Evolutionary conservation across 2,888 invertebrate genomes (phyloP).

Genomic region (Rhingia rostrata): DNA sequence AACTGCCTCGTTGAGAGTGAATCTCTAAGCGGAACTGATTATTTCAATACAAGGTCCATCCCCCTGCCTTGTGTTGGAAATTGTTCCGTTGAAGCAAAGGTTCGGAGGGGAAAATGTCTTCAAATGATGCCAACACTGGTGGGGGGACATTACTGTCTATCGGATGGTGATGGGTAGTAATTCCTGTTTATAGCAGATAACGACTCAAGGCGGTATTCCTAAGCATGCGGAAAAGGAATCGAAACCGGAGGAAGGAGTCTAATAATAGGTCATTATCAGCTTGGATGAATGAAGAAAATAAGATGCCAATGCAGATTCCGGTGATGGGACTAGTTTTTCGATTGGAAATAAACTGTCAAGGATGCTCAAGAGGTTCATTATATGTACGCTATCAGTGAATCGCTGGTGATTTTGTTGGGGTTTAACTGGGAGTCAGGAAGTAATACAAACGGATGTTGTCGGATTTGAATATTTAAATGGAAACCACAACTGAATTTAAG

Average conservation of each 20-base stretch:
- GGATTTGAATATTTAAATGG: constrained; percentile 4
- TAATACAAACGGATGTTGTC: constrained; percentile 26
- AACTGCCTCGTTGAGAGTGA: constrained; percentile 50
- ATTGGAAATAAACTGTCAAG: constrained; percentile 62
- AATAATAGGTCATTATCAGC: constrained; percentile 70
- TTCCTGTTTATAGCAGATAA: background rate
- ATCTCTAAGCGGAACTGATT: constrained; percentile 67
- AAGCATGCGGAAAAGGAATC: constrained; percentile 6
- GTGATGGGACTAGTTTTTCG: constrained; percentile 24
- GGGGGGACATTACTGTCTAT: constrained; percentile 45
- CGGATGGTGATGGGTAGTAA: constrained; percentile 10
- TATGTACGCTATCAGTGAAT: constrained; percentile 5
- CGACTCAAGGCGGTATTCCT: constrained; percentile 6
- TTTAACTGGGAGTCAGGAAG: constrained; percentile 29
- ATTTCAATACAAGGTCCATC: constrained; percentile 49
- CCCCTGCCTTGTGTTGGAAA: background rate
- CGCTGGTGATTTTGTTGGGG: constrained; percentile 31
- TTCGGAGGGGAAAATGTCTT: background rate
- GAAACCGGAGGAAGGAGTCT: constrained; percentile 38
- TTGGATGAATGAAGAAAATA: constrained; percentile 18
- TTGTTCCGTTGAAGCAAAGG: background rate
- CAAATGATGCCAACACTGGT: background rate
- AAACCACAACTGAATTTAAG: too few relatives aligned
- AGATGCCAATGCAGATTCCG: constrained; percentile 13
- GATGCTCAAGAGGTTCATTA: constrained; percentile 37